Conservation (phyloP, 2,797 vertebrate species). For the Novumbra hubbsi region DNA sequence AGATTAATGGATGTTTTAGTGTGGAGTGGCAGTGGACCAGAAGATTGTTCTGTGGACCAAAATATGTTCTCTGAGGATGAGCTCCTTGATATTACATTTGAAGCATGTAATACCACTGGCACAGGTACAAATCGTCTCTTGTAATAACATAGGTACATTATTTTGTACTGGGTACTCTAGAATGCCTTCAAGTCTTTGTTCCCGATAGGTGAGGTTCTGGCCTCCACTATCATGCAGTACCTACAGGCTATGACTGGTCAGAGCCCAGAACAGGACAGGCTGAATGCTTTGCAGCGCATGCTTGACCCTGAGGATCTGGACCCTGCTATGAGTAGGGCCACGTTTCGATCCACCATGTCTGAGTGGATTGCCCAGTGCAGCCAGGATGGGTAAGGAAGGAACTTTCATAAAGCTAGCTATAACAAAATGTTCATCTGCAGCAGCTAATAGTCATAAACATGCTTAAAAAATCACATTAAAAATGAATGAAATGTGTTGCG, state of each 20-base stretch:
- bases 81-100: slow-evolving; percentile 75
- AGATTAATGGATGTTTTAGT: slow-evolving; percentile 39
- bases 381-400: slow-evolving; percentile 61
- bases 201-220: slow-evolving; percentile 65
- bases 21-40: slow-evolving; percentile 43
- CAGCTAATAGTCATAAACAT: neutral
- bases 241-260: slow-evolving; percentile 71
- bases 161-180: neutral
- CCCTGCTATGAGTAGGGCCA: slow-evolving; percentile 63
- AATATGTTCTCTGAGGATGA: slow-evolving; percentile 72
- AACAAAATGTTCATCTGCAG: neutral
- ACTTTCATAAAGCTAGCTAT: neutral
- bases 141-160: neutral
- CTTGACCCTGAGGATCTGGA: slow-evolving; percentile 67
- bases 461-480: neutral
- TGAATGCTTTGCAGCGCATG: slow-evolving; percentile 56
- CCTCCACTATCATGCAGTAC: slow-evolving; percentile 70
- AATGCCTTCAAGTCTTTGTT: slow-evolving; percentile 12
- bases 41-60: slow-evolving; percentile 34
- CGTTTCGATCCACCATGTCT: slow-evolving; percentile 71
- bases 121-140: slow-evolving; percentile 56
- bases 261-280: slow-evolving; percentile 61
- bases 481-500: neutral
- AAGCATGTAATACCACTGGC: slow-evolving; percentile 62
- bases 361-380: slow-evolving; percentile 73